Evolutionary conservation across 2,888 invertebrate species (phyloP).

Genomic region (Ceriagrion tenellum): DNA sequence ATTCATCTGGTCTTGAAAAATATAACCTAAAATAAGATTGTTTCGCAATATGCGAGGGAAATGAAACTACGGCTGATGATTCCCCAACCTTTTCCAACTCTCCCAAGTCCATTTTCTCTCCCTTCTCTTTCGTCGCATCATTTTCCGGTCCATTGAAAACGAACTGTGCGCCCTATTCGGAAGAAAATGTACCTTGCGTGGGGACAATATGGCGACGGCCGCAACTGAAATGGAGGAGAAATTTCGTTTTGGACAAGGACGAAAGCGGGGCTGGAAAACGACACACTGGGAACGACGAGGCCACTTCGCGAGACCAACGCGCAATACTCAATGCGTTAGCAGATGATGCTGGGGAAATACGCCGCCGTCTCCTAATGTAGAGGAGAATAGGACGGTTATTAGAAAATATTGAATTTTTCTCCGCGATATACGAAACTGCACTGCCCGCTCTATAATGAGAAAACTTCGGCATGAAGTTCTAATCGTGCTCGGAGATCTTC

Average conservation of each 20-base stretch:
- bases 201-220: not conserved
- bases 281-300: not conserved
- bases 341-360: not conserved
- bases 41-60: not conserved
- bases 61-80: not conserved
- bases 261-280: not conserved
- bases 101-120: no score
- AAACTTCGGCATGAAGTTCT: not conserved
- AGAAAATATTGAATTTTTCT: not conserved
- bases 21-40: not conserved
- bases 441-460: not conserved
- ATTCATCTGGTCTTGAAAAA: not conserved
- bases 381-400: not conserved
- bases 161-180: not conserved
- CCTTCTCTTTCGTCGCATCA: not conserved
- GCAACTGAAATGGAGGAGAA: not conserved
- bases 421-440: not conserved
- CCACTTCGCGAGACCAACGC: not conserved
- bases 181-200: not conserved
- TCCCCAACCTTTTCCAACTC: not conserved
- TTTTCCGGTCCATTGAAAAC: not conserved
- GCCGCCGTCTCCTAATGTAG: not conserved
- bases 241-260: not conserved
- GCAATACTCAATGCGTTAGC: not conserved
- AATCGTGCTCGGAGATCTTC: not conserved